These are phyloP conservation scores for Pachyramphus minor DNA, from an alignment of 2,113 vertebrate genomes.

Conservation along the genomic window DNA sequence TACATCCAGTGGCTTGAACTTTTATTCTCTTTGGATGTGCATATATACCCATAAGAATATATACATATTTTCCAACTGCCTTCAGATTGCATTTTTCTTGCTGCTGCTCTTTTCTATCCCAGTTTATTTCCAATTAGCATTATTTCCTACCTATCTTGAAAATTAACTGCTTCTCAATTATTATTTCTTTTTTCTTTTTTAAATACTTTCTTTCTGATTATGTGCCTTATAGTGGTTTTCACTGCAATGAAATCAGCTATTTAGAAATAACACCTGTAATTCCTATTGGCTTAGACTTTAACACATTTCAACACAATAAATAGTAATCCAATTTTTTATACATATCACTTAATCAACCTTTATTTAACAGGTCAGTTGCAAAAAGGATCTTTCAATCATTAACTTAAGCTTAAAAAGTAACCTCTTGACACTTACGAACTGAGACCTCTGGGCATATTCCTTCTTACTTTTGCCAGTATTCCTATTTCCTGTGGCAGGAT, in stretches of 20 bases:
- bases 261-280: neutral
- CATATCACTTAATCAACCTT: neutral
- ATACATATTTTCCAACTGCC: neutral
- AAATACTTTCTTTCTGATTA: neutral
- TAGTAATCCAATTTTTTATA: neutral
- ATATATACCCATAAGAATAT: neutral
- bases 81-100: neutral
- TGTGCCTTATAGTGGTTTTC: neutral
- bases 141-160: neutral
- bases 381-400: neutral
- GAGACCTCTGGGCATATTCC: neutral
- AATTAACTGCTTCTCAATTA: neutral
- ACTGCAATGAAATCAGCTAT: neutral
- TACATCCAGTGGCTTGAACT: neutral
- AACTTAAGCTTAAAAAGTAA: neutral
- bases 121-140: neutral
- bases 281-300: neutral
- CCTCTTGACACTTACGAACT: rapidly evolving
- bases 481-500: neutral
- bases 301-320: neutral
- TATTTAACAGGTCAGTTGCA: neutral
- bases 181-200: neutral
- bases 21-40: neutral
- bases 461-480: neutral
- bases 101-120: neutral